These are phyloP conservation scores for Pheosia gnoma DNA, from an alignment of 2,888 invertebrate species.

Conservation along the genomic window DNA sequence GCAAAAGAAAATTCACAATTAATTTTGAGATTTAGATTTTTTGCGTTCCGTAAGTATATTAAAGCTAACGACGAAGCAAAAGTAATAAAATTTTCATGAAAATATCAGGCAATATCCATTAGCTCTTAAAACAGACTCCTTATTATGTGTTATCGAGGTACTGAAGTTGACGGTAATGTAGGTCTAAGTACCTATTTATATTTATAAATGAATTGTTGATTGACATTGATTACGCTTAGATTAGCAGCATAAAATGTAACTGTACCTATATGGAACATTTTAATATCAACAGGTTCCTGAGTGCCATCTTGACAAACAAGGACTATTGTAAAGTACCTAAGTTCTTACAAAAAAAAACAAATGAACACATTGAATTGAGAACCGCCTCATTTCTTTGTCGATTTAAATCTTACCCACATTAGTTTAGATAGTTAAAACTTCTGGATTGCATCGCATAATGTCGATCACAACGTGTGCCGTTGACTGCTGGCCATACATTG, in stretches of 20 bases:
- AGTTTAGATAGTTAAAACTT: no score
- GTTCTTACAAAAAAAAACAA: no score
- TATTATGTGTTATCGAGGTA: slow-evolving; percentile 10
- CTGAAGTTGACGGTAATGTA: background rate
- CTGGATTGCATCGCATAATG: background rate
- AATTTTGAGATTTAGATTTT: slow-evolving; percentile 36
- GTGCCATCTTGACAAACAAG: no score
- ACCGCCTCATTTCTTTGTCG: no score
- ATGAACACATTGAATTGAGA: no score
- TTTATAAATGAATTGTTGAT: no score
- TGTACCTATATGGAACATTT: no score
- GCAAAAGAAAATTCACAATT: slow-evolving; percentile 39
- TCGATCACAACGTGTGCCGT: background rate
- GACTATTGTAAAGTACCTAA: no score
- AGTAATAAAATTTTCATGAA: slow-evolving; percentile 63
- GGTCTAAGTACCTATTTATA: background rate
- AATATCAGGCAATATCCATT: slow-evolving; percentile 49
- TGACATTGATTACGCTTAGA: no score
- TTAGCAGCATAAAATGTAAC: no score
- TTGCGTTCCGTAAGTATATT: slow-evolving; percentile 15
- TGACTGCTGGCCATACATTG: background rate
- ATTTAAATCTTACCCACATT: no score
- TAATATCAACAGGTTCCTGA: no score
- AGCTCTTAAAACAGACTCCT: slow-evolving; percentile 32
- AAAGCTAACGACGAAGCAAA: slow-evolving; percentile 33